Evolutionary conservation across 64 coral and sea anemone species (phyloP).

Genomic region (Montipora cactus): DNA sequence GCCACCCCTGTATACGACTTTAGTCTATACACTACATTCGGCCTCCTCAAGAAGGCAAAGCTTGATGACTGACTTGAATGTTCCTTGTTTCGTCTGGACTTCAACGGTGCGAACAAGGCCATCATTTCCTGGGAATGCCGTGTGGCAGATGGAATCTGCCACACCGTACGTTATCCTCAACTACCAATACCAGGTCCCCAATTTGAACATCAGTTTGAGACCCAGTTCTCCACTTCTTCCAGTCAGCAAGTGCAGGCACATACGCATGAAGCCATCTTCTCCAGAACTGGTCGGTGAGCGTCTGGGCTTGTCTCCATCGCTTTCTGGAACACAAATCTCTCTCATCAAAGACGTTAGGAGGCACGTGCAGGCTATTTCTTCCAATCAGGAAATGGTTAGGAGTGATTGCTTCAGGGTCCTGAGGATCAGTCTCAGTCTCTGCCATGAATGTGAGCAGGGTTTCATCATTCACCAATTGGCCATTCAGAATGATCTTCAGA

Average conservation of each 20-base stretch:
- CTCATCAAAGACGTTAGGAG: constrained; percentile 46
- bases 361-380: constrained; percentile 44
- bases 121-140: constrained; percentile 34
- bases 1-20: constrained; percentile 22
- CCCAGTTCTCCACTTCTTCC: constrained; percentile 5
- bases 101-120: constrained; percentile 8
- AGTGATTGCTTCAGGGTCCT: constrained; percentile 61
- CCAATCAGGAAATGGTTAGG: constrained; percentile 72
- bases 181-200: constrained; percentile 21
- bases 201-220: constrained; percentile 26
- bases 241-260: background rate
- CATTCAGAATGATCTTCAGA: constrained; percentile 50
- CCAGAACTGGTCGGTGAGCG: constrained; percentile 24
- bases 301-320: constrained; percentile 56
- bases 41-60: constrained; percentile 48
- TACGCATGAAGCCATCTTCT: constrained; percentile 34
- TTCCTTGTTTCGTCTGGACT: constrained; percentile 32
- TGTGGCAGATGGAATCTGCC: constrained; percentile 31
- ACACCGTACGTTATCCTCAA: constrained; percentile 13
- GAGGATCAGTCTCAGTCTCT: constrained; percentile 58
- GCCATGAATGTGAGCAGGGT: constrained; percentile 57
- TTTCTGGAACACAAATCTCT: constrained; percentile 55
- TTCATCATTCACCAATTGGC: constrained; percentile 61
- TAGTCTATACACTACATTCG: constrained; percentile 1
- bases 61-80: constrained; percentile 42